phyloP scores from a whole-genome alignment of 2,888 invertebrate species.

The Dione juno region DNA sequence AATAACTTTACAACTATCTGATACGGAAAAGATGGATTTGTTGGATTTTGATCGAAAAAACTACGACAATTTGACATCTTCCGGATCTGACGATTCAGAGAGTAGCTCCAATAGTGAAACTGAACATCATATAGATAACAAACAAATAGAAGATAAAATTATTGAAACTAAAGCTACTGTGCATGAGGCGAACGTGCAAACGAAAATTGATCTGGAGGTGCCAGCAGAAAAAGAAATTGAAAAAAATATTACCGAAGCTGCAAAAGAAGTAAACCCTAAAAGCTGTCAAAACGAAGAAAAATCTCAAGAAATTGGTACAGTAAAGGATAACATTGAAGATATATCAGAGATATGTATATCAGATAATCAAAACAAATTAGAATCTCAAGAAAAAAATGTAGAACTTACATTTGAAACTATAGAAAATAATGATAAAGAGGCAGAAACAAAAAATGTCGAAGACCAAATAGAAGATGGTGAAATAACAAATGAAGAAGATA shows the following conservation, averaged over 20 bases:
- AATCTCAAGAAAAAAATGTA: slow-evolving; percentile 6
- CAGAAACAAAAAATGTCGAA: slow-evolving; percentile 25
- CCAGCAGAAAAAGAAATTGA: neutral
- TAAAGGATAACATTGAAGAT: neutral
- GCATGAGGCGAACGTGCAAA: neutral
- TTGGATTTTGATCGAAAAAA: slow-evolving; percentile 70
- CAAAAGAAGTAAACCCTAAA: neutral
- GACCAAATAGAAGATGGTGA: slow-evolving; percentile 46
- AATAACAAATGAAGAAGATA: slow-evolving; percentile 43
- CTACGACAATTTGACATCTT: slow-evolving; percentile 59
- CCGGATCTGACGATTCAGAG: slow-evolving; percentile 54
- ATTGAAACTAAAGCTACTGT: neutral
- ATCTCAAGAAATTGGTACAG: neutral
- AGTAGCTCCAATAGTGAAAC: slow-evolving; percentile 52
- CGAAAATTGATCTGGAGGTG: neutral
- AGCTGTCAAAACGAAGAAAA: neutral
- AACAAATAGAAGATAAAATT: neutral
- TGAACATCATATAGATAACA: neutral
- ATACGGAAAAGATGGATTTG: slow-evolving; percentile 78
- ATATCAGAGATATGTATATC: neutral
- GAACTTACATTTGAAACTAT: neutral
- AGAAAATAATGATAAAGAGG: neutral
- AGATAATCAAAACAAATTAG: neutral
- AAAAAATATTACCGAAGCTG: neutral
- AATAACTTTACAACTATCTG: slow-evolving; percentile 75